A percentile compares a stretch with the other conserved stretches of the same genome.
Conservation (phyloP, 1,140 invertebrate species). For the Daktulosphaira vitifoliae region DNA sequence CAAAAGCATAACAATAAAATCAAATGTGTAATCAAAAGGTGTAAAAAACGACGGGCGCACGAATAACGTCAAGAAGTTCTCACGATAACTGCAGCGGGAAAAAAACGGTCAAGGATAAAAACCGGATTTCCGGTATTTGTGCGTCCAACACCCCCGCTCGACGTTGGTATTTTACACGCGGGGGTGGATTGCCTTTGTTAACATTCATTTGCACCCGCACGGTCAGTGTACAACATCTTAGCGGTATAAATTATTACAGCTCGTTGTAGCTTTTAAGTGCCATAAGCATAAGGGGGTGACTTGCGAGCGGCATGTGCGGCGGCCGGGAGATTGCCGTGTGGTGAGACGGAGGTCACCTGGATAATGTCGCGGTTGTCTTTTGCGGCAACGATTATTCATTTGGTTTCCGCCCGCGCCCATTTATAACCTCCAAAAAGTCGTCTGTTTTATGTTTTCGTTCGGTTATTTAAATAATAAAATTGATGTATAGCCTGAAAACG, state of each 20-base stretch:
- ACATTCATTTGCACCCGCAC: slow-evolving; percentile 19
- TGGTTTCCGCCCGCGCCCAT: slow-evolving; percentile 7
- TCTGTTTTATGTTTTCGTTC: slow-evolving; percentile 19
- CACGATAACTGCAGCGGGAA: slow-evolving; percentile 2
- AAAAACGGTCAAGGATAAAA: not conserved
- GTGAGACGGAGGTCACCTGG: slow-evolving; percentile 5
- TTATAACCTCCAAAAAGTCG: slow-evolving; percentile 19
- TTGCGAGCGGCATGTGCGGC: not conserved
- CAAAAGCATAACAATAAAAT: no score
- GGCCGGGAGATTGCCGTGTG: not conserved
- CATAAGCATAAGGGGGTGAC: not conserved
- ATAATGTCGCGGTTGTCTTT: slow-evolving; percentile 9
- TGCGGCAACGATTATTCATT: slow-evolving; percentile 12
- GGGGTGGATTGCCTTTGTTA: slow-evolving; percentile 24
- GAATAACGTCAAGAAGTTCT: slow-evolving; percentile 1
- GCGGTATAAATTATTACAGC: slow-evolving; percentile 13
- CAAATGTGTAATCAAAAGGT: no score
- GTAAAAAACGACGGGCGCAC: not conserved
- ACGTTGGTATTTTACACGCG: not conserved
- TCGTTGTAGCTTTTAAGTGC: not conserved
- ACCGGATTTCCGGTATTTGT: slow-evolving; percentile 17
- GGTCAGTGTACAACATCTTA: slow-evolving; percentile 28
- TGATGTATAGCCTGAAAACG: not conserved
- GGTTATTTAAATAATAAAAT: slow-evolving; percentile 8
- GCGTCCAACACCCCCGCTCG: not conserved